Conservation (phyloP, 2,797 vertebrate species). For the Buphagus erythrorhynchus region DNA sequence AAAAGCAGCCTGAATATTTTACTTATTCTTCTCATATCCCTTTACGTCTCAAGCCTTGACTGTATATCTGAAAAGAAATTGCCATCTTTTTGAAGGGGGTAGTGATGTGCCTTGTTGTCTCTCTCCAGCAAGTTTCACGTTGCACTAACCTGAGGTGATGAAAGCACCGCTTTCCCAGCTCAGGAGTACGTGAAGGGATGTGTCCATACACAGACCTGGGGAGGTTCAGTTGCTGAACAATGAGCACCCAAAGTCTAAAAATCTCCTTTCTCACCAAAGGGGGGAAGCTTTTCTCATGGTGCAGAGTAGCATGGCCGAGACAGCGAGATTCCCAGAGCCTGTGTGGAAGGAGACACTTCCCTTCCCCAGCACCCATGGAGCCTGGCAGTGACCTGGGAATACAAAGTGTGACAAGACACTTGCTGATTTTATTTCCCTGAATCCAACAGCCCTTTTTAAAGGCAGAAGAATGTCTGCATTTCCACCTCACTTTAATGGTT, state of each 20-base stretch:
- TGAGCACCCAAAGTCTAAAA: not conserved
- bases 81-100: not conserved
- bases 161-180: not conserved
- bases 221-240: not conserved
- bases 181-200: not conserved
- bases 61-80: not conserved
- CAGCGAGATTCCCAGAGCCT: fast-evolving
- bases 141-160: not conserved
- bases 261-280: not conserved
- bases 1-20: slow-evolving; percentile 28
- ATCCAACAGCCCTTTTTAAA: slow-evolving; percentile 38
- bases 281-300: not conserved
- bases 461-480: slow-evolving; percentile 60
- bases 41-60: not conserved
- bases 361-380: fast-evolving
- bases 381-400: not conserved
- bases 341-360: not conserved
- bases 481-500: slow-evolving; percentile 60
- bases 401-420: slow-evolving; percentile 5
- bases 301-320: not conserved
- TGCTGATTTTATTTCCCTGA: slow-evolving; percentile 16
- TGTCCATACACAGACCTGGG: not conserved
- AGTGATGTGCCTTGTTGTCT: not conserved
- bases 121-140: not conserved
- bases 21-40: slow-evolving; percentile 6